Evolutionary conservation across 2,888 invertebrate species (phyloP).

Genomic region (Plusia festucae): DNA sequence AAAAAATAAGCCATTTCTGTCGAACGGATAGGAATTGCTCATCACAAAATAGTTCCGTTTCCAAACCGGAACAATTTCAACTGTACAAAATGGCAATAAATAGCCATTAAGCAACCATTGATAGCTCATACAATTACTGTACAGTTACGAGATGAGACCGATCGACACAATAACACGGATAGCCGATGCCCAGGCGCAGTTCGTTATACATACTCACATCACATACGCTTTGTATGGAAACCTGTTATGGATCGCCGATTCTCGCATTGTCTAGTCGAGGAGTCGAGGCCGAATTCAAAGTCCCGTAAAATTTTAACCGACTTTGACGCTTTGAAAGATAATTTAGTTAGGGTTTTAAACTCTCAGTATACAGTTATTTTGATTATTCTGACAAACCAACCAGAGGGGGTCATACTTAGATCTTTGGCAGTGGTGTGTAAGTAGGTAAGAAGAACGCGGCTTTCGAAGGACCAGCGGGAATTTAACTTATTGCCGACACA

Average conservation of each 20-base stretch:
- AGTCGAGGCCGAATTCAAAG: conserved; percentile 1
- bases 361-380: too few species aligned
- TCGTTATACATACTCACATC: not conserved
- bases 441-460: too few species aligned
- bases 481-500: too few species aligned
- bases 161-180: conserved; percentile 39
- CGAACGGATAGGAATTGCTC: not conserved
- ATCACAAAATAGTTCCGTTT: not conserved
- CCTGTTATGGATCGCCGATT: not conserved
- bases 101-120: not conserved
- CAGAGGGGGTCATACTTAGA: too few species aligned
- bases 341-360: too few species aligned
- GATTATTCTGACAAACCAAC: too few species aligned
- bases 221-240: not conserved
- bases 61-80: not conserved
- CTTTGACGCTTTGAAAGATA: not conserved
- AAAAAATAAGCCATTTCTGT: too few species aligned
- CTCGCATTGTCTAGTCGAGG: conserved; percentile 2
- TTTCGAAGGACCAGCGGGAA: too few species aligned
- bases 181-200: not conserved
- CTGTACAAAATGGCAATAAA: conserved; percentile 1
- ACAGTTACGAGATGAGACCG: conserved; percentile 33
- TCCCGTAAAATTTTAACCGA: conserved; percentile 1
- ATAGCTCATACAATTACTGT: conserved; percentile 30
- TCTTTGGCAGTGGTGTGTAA: too few species aligned